Base-by-base conservation (phyloP, 1,140 invertebrate genomes). In the Medauroidea extradentata region DNA sequence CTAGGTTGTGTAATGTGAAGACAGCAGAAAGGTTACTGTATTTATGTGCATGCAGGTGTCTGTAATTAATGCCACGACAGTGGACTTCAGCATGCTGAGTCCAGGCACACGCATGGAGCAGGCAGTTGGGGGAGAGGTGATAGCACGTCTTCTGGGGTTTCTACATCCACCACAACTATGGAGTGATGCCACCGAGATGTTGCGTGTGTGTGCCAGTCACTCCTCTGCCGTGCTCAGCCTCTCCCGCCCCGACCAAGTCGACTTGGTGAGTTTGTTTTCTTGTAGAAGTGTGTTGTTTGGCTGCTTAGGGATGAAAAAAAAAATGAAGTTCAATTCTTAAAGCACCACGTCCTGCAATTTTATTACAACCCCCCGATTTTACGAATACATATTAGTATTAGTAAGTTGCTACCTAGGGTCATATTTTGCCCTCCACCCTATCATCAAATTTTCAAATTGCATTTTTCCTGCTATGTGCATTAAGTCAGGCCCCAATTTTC, bases 61-160 rank as follows among this genome's bases (percentile, higher is more conserved):
- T 0, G 89, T 94, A 41, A 85, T 94, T 0, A 93, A 94, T 70
- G 86, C 89, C 3, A 94, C 91, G 1, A 86, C 85, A 18, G 85
- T 88, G 1, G 87, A 90, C 67, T 90, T 90, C 69, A 83, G 81
- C 44, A 44, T 46, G 53, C 18, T 44, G 19, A 55, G 53, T 21
- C n/a, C 25, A 18, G 19, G 41, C 11, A 77, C 81, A 1, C 81
- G 85, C 60, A 83, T 82, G 21, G 87, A 86, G 64, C 82, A 85
- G 5, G 82, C 81, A 1, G 74, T 84, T 9, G 83, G 81, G 39
- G 87, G 88, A 7, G 80, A 86, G 62, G 89, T 88, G 79, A 81
- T 88, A 27, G 89, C 89, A 0, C 76, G 86, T 14, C 73, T 95
- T 0, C 69, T 85, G 7, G 93, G 93, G 0, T 96, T 88, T 71